Percentiles rank a stretch among this genome's conserved stretches.
These are phyloP conservation scores for Campylomormyrus tamandua DNA, from an alignment of 2,113 vertebrate genomes.

Conservation along the genomic window DNA sequence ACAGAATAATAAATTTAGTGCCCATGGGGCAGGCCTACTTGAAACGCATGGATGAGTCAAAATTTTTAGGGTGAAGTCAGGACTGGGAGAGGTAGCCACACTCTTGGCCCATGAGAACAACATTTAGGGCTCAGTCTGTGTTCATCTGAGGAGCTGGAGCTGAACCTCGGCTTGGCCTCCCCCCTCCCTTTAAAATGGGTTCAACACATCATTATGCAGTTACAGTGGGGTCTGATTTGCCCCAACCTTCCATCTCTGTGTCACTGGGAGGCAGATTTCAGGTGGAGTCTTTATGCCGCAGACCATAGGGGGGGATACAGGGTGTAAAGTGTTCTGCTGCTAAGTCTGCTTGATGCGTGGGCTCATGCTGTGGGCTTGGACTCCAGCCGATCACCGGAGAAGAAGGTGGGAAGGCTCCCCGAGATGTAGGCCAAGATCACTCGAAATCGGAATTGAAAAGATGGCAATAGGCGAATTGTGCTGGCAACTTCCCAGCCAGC, in stretches of 20 bases:
- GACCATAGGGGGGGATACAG: not conserved
- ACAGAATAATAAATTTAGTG: not conserved
- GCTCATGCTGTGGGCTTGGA: not conserved
- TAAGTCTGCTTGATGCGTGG: not conserved
- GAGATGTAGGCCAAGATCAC: not conserved
- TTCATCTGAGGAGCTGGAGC: not conserved
- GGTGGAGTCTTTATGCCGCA: not conserved
- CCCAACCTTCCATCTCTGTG: not conserved
- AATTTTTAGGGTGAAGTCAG: not conserved
- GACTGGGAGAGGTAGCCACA: not conserved
- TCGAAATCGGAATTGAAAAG: not conserved
- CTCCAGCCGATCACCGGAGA: not conserved
- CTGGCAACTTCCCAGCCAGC: not conserved
- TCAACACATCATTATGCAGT: not conserved
- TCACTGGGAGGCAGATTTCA: not conserved
- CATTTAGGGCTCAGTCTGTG: not conserved
- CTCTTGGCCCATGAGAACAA: not conserved
- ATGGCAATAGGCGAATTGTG: not conserved
- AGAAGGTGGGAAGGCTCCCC: not conserved
- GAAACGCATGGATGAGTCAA: not conserved
- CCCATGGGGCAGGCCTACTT: not conserved
- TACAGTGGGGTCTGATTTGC: not conserved
- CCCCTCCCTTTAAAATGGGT: not conserved
- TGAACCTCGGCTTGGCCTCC: not conserved
- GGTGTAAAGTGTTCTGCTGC: not conserved